phyloP scores from a whole-genome alignment of 2,113 vertebrate species.

The Oxyura jamaicensis region DNA sequence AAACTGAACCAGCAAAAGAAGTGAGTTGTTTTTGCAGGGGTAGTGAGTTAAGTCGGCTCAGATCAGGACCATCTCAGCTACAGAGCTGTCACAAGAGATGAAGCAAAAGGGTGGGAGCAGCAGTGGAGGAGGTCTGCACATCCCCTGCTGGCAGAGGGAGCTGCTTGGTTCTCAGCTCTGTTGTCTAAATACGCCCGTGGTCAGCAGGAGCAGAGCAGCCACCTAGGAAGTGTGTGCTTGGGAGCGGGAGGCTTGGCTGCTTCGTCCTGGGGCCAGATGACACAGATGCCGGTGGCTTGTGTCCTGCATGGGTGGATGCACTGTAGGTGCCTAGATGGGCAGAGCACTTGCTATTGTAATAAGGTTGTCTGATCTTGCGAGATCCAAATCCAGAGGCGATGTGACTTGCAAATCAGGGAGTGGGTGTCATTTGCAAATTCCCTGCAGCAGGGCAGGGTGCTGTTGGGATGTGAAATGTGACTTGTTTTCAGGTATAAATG shows the following conservation, averaged over 20 bases:
- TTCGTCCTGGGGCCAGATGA: neutral
- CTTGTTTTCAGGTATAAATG: neutral
- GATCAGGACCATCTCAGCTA: neutral
- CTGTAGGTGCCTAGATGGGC: neutral
- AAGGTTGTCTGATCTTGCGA: neutral
- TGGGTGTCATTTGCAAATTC: conserved; percentile 52
- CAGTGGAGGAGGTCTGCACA: neutral
- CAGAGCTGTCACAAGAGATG: neutral
- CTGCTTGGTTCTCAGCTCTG: accelerated
- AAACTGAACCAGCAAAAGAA: neutral
- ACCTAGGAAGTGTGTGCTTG: neutral
- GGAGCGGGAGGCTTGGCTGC: neutral
- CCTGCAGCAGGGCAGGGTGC: conserved; percentile 37
- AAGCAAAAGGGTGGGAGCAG: neutral
- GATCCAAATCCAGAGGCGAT: conserved; percentile 20
- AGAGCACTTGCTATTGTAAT: neutral
- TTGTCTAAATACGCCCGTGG: accelerated
- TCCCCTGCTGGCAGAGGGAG: neutral
- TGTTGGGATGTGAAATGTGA: neutral
- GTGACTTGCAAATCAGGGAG: conserved; percentile 62
- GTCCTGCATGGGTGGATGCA: accelerated
- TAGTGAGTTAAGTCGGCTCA: neutral
- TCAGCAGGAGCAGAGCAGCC: neutral
- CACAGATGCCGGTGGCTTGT: neutral
- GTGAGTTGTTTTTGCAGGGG: neutral